Evolutionary conservation across 2,797 vertebrate species (phyloP).

Genomic region (Gymnothorax javanicus): DNA sequence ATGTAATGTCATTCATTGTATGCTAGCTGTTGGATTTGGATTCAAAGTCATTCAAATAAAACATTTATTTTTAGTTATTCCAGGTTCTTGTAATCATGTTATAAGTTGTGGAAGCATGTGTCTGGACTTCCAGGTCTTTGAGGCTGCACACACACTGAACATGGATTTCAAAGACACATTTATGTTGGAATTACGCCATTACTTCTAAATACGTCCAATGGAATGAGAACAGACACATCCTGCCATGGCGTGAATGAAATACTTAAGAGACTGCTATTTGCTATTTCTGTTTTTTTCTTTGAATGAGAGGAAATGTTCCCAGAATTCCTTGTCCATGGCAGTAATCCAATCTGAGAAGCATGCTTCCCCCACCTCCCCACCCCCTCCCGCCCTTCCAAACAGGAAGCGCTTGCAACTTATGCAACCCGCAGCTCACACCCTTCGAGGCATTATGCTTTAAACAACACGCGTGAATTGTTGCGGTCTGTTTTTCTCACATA

Average conservation of each 20-base stretch:
- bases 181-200: neutral
- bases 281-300: constrained; percentile 35
- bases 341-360: constrained; percentile 31
- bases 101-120: neutral
- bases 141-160: neutral
- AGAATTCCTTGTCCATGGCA: constrained; percentile 19
- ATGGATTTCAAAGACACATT: neutral
- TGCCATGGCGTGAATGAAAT: constrained; percentile 17
- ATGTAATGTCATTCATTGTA: neutral
- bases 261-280: constrained; percentile 29
- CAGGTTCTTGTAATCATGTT: neutral
- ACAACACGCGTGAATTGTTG: constrained; percentile 31
- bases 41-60: neutral
- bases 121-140: neutral
- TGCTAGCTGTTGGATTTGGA: neutral
- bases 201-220: constrained; percentile 13
- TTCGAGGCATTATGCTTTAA: constrained; percentile 14
- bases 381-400: neutral
- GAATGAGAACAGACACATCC: constrained; percentile 8
- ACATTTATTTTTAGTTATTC: neutral
- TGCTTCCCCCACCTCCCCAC: neutral
- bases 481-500: constrained; percentile 29
- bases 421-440: neutral
- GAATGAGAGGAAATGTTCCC: constrained; percentile 31
- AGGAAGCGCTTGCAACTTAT: constrained; percentile 25